Evolutionary conservation across 2,888 invertebrate species (phyloP).

Genomic region (Lamellibrachia columna): DNA sequence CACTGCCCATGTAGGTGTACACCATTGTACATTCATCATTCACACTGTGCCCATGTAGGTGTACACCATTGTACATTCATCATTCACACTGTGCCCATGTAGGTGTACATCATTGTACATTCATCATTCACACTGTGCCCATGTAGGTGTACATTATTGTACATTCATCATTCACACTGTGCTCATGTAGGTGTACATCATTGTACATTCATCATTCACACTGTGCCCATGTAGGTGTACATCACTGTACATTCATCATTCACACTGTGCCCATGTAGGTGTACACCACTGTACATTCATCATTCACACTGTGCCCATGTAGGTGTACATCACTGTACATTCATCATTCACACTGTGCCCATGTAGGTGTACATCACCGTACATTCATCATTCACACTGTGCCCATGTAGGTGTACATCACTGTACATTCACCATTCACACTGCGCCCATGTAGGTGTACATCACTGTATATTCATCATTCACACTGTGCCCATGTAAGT

Average conservation of each 20-base stretch:
- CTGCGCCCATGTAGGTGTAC: slow-evolving; percentile 55
- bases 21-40: slow-evolving; percentile 28
- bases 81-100: slow-evolving; percentile 54
- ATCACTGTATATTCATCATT: slow-evolving; percentile 29
- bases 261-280: too few species aligned
- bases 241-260: too few species aligned
- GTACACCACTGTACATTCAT: too few species aligned
- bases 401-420: slow-evolving; percentile 39
- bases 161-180: neutral
- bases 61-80: slow-evolving; percentile 22
- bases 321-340: too few species aligned
- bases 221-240: slow-evolving; percentile 59
- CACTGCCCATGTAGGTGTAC: slow-evolving; percentile 50
- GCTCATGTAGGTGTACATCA: too few species aligned
- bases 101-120: slow-evolving; percentile 34
- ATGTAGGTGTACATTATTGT: slow-evolving; percentile 45
- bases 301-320: too few species aligned
- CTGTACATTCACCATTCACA: slow-evolving; percentile 35
- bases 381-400: too few species aligned
- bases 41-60: slow-evolving; percentile 56
- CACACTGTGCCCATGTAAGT: slow-evolving; percentile 56
- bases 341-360: too few species aligned
- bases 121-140: slow-evolving; percentile 49
- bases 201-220: slow-evolving; percentile 34
- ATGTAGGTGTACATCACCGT: too few species aligned